Percentiles rank a stretch among this genome's conserved stretches.
Conservation (phyloP, 2,888 invertebrate genomes). For the Polymixis flavicincta region DNA sequence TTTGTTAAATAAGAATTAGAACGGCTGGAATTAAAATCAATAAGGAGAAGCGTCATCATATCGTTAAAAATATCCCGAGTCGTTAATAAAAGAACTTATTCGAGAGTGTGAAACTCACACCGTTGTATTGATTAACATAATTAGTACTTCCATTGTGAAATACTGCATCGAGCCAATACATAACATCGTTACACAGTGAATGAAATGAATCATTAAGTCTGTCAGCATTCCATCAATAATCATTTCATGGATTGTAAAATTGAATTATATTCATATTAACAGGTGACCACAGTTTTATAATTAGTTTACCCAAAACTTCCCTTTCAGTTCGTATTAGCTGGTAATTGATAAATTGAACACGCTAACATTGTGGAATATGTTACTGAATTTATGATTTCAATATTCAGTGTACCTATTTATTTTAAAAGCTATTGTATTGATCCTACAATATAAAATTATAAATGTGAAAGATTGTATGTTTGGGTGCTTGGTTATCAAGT, state of each 20-base stretch:
- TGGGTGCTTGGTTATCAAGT: too few species aligned
- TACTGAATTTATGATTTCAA: conserved; percentile 44
- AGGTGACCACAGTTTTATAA: conserved; percentile 60
- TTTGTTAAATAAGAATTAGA: background rate
- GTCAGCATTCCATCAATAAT: conserved; percentile 79
- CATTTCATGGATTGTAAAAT: conserved; percentile 69
- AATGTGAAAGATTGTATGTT: too few species aligned
- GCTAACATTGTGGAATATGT: conserved; percentile 42
- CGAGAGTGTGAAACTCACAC: conserved; percentile 19
- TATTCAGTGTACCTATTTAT: conserved; percentile 10
- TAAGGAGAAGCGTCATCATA: background rate
- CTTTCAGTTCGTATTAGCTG: conserved; percentile 50
- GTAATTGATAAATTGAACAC: conserved; percentile 49
- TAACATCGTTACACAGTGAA: conserved; percentile 77
- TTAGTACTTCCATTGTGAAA: conserved; percentile 54
- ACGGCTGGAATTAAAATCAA: background rate
- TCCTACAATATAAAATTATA: too few species aligned
- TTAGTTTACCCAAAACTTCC: conserved; percentile 59
- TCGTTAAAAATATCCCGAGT: background rate
- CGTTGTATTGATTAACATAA: conserved; percentile 54
- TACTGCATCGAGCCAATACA: conserved; percentile 69
- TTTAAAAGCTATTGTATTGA: conserved; percentile 3
- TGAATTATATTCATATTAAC: conserved; percentile 60
- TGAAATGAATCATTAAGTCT: conserved; percentile 77
- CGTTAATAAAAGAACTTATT: conserved; percentile 15